A percentile compares a stretch with the other conserved stretches of the same genome.
Conservation (phyloP, 2,888 invertebrate genomes). For the Xanthia icteritia region DNA sequence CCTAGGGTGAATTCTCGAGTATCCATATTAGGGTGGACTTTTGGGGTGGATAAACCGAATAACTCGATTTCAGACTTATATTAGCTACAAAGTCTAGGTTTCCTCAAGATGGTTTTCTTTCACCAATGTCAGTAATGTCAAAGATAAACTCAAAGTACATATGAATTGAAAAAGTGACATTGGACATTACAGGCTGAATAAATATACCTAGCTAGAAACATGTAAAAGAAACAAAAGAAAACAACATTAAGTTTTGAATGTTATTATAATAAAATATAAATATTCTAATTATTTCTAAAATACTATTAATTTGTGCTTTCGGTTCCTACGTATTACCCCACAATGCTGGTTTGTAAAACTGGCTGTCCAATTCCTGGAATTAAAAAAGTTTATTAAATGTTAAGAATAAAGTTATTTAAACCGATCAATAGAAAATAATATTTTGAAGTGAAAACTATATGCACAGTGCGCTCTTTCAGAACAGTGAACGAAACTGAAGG, state of each 20-base stretch:
- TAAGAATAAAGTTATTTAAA: neutral
- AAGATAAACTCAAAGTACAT: too few species aligned
- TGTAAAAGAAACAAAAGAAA: constrained; percentile 6
- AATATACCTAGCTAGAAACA: neutral
- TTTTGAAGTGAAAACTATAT: neutral
- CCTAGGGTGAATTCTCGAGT: too few species aligned
- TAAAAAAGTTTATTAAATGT: neutral
- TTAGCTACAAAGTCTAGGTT: too few species aligned
- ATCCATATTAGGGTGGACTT: too few species aligned
- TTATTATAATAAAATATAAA: constrained; percentile 3
- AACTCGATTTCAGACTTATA: too few species aligned
- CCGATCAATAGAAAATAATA: neutral
- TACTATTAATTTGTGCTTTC: neutral
- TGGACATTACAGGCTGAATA: too few species aligned
- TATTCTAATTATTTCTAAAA: neutral
- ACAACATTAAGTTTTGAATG: neutral
- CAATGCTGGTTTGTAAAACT: constrained; percentile 9
- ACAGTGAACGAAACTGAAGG: too few species aligned
- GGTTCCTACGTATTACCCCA: constrained; percentile 26
- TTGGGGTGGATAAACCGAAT: too few species aligned
- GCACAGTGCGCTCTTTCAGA: too few species aligned
- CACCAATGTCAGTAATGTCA: too few species aligned
- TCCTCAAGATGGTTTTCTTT: too few species aligned
- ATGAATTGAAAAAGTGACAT: too few species aligned
- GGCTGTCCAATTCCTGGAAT: constrained; percentile 54